phyloP scores from a whole-genome alignment of 2,888 invertebrate species.

The Epirrhoe tristata region DNA sequence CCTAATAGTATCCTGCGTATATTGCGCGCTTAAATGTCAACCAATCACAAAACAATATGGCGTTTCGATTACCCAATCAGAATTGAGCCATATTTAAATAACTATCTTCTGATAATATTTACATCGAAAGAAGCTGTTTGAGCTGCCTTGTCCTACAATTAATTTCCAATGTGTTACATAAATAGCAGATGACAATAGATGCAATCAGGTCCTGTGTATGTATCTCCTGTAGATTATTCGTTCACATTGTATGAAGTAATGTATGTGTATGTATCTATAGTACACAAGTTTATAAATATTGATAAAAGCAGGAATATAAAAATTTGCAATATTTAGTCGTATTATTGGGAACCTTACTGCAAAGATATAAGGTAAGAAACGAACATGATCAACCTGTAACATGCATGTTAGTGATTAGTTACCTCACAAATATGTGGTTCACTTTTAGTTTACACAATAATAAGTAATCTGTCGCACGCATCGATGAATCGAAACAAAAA shows the following conservation, averaged over 20 bases:
- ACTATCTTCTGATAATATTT: background rate
- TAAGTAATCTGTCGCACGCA: too few species aligned
- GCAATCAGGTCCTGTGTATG: conserved; percentile 32
- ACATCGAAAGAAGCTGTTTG: conserved; percentile 17
- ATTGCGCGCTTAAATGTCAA: background rate
- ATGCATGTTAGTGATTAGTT: conserved; percentile 3
- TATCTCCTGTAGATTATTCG: conserved; percentile 34
- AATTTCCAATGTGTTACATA: background rate
- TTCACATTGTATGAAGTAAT: conserved; percentile 34
- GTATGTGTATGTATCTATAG: conserved; percentile 34
- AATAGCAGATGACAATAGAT: conserved; percentile 19
- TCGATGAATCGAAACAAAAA: too few species aligned
- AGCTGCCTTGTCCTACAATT: conserved; percentile 2
- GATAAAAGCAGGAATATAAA: conserved; percentile 47
- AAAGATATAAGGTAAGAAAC: conserved; percentile 24
- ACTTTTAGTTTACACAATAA: too few species aligned
- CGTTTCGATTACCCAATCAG: conserved; percentile 7
- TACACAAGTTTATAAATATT: conserved; percentile 40
- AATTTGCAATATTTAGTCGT: conserved; percentile 40
- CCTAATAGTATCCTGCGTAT: background rate
- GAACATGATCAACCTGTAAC: background rate
- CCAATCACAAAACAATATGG: conserved; percentile 18
- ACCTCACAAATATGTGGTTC: background rate
- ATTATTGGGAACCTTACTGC: conserved; percentile 20
- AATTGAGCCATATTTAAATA: background rate